phyloP scores from a whole-genome alignment of 1,140 invertebrate species.

The Pseudomyrmex dendroicus region DNA sequence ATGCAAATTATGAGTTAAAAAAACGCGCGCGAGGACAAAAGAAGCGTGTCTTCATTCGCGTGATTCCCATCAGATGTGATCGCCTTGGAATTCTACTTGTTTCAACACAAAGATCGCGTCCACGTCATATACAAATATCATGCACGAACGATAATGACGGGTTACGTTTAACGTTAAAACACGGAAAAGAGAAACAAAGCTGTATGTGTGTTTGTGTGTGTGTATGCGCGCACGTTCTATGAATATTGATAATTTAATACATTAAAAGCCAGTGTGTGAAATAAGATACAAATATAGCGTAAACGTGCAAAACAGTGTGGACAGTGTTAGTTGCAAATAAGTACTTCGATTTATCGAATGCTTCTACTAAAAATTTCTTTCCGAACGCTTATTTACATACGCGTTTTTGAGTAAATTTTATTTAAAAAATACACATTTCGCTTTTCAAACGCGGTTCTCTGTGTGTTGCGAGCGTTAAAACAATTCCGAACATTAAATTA shows the following conservation, averaged over 20 bases:
- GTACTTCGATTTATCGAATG: too few species aligned
- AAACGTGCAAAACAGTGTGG: too few species aligned
- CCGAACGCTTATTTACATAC: too few species aligned
- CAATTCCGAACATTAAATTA: too few species aligned
- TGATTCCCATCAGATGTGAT: not conserved
- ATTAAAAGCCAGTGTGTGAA: constrained; percentile 27
- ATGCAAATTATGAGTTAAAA: not conserved
- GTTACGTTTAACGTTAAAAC: constrained; percentile 9
- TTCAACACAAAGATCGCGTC: not conserved
- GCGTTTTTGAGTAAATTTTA: too few species aligned
- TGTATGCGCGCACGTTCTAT: not conserved
- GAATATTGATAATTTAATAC: not conserved
- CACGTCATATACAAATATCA: constrained; percentile 2
- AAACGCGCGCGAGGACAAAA: not conserved
- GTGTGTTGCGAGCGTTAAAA: too few species aligned
- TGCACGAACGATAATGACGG: not conserved
- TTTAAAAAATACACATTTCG: too few species aligned
- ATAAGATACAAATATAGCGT: not conserved
- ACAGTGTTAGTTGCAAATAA: too few species aligned
- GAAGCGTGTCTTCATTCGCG: not conserved
- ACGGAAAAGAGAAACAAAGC: not conserved
- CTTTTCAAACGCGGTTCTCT: too few species aligned
- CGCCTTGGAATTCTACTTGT: constrained; percentile 1
- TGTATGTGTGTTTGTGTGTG: too few species aligned
- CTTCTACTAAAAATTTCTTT: too few species aligned